Base-by-base conservation (phyloP, 2,888 invertebrate species). In the Drosophila infuscata region DNA sequence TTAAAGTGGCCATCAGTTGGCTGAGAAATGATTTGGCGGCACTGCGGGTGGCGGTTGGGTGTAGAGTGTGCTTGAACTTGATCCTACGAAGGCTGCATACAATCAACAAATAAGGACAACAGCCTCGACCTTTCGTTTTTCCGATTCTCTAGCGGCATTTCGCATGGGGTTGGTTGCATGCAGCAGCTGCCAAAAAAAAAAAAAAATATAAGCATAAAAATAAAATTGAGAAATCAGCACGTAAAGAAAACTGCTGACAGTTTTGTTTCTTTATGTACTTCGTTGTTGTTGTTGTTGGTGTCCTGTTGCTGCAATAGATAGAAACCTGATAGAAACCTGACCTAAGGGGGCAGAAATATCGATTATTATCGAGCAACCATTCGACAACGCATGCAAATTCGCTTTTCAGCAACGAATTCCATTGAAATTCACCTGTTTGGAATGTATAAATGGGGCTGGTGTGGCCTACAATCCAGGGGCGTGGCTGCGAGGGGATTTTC, bases 61-160 rank as follows among this genome's bases (percentile, higher is more conserved):
- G 53, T 25, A 25, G 3, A 58, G 20, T 25, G 20, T 74, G 72
- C 72, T 89, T 88, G 83, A 89, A 85, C 89, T 89, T 88, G 85
- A 85, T 85, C 75, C 77, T 43, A 33, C 36, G 70, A 80, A 82
- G 76, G 83, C 65, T 82, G 75, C 61, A 70, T 59, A 69, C 79
- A 82, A 72, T 70, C 81, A 81, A 70, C 70, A 79, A 81, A 81
- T 68, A 70, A 43, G 57, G 60, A 69, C 74, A 63, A 68, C 54
- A 66, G 71, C 68, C 75, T 66, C 82, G 75, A 78, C 74, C 81
- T 78, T 74, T 69, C 43, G 33, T 51, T 17, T 32, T 5, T 36
- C 36, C n/a, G 11, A 49, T 56, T 57, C 70, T 20, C 60, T 29
- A 61, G 51, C 20, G 48, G 59, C 69, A 69, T 65, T 63, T 54